Evolutionary conservation across 2,888 invertebrate genomes (phyloP).

Genomic region (Rotaria sp.): DNA sequence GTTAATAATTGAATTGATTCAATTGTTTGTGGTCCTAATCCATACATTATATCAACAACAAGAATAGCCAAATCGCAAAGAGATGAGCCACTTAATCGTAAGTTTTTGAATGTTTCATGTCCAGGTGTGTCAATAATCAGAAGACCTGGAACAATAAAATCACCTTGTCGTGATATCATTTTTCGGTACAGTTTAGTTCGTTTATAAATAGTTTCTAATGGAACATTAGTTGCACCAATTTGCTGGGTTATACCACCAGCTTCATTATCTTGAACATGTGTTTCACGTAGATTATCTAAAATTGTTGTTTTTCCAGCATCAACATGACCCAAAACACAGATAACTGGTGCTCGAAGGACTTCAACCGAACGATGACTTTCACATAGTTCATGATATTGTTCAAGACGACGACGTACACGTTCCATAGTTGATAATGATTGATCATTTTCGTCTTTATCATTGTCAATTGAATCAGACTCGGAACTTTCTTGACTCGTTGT

Average conservation of each 20-base stretch:
- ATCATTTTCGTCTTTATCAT: not conserved
- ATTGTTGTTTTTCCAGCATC: constrained; percentile 99
- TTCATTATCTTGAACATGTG: constrained; percentile 63
- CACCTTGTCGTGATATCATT: constrained; percentile 60
- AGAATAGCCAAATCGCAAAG: constrained; percentile 97
- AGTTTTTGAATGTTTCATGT: constrained; percentile 92
- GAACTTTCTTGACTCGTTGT: constrained; percentile 62
- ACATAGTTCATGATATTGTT: not conserved
- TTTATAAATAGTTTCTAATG: constrained; percentile 85
- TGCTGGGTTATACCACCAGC: constrained; percentile 99
- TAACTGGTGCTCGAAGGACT: constrained; percentile 78
- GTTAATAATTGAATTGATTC: constrained; percentile 94
- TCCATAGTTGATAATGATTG: constrained; percentile 48
- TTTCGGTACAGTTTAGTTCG: constrained; percentile 82
- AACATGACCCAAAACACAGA: constrained; percentile 96
- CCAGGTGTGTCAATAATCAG: constrained; percentile 98
- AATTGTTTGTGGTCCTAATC: constrained; percentile 92
- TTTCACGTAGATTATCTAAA: constrained; percentile 70
- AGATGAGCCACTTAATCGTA: constrained; percentile 89
- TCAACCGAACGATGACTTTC: not conserved
- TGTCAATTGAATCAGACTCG: not conserved
- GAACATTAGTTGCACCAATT: constrained; percentile 98
- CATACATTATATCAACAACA: constrained; percentile 92
- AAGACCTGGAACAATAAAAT: constrained; percentile 80
- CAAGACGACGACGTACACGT: not conserved